Percentiles rank a stretch among this genome's conserved stretches.
Evolutionary conservation across 1,140 invertebrate species (phyloP).

Genomic region (Pogonognathellus flavescens): DNA sequence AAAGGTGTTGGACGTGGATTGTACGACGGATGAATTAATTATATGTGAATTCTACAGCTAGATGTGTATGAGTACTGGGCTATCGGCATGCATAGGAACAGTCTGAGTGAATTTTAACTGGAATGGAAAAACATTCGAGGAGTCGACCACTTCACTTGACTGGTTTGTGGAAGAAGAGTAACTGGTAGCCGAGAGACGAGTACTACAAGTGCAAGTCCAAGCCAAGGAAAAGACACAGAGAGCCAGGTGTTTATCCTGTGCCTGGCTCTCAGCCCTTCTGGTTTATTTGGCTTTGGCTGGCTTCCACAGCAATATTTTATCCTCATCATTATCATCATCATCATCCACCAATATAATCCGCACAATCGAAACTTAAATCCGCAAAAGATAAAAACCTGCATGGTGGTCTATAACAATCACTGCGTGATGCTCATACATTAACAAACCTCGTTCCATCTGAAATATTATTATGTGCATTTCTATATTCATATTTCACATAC

Average conservation of each 20-base stretch:
- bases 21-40: too few species aligned
- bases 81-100: too few species aligned
- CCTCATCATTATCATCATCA: background rate
- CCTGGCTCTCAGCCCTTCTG: background rate
- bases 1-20: too few species aligned
- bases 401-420: background rate
- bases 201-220: background rate
- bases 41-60: too few species aligned
- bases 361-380: constrained; percentile 14
- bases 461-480: too few species aligned
- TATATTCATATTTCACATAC: too few species aligned
- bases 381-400: constrained; percentile 14
- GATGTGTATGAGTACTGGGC: too few species aligned
- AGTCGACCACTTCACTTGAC: background rate
- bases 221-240: background rate
- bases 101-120: too few species aligned
- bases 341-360: constrained; percentile 25
- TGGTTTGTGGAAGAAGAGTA: background rate
- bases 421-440: background rate
- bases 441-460: too few species aligned
- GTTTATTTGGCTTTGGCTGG: constrained; percentile 22
- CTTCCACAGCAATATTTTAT: constrained; percentile 22
- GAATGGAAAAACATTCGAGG: too few species aligned
- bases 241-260: background rate
- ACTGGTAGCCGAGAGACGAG: background rate